Base-by-base conservation (phyloP, 2,797 vertebrate species). In the Nannoperca australis region DNA sequence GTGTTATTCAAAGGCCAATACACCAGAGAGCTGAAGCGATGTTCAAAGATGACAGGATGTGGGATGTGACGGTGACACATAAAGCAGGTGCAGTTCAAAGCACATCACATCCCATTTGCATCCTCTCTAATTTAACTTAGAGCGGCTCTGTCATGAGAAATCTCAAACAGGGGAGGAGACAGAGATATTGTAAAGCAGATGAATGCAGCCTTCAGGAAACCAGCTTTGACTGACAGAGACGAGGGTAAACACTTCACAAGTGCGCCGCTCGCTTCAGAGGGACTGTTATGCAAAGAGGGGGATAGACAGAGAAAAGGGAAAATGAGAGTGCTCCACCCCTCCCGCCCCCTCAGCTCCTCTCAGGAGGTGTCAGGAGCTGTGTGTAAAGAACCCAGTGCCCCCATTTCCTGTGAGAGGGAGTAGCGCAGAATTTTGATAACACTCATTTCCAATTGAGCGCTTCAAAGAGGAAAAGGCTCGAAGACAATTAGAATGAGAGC, bases 161-260 rank as follows among this genome's bases (percentile, higher is more conserved):
- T 82, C 83, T 78, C 81, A 79, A 78, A 75, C 68, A 44, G 70
- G 64, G 62, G 53, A 81, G 78, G 85, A 86, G 82, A 85, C 81
- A 58, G 83, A 82, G 75, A 73, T 70, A 78, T 83, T 83, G 79
- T 85, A 74, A 85, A 86, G 83, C 81, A 71, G 75, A 81, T 64
- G 51, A 87, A 88, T 68, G 68, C 82, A 81, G 86, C 74, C 78
- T 77, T 78, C 81, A 78, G 82, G 82, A 83, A 90, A 78, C 12
- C 59, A 27, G 71, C 74, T 74, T 71, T 88, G 91, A 87, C 70
- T 89, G 89, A 85, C 87, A 84, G 79, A 53, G 60, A 85, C 42
- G 50, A 82, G 83, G 89, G 89, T 90, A 89, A 92, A 92, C 85
- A 93, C 87, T 91, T 92, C 87, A 89, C 81, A 87, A 40, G 75